Evolutionary conservation across 2,113 vertebrate species (phyloP).

Genomic region (Plecturocebus donacophilus): DNA sequence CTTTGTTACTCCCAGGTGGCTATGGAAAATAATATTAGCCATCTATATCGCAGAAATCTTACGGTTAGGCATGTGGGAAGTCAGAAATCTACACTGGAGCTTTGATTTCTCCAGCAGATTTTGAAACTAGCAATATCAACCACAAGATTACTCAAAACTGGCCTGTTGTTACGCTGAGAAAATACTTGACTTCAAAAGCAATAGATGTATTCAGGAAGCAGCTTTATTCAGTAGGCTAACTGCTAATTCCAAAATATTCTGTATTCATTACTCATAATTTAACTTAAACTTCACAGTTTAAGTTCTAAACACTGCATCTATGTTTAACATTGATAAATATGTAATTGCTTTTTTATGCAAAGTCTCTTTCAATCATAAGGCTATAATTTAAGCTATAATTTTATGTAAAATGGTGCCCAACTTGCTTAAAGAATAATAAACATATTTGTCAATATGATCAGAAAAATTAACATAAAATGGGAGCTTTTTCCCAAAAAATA

Average conservation of each 20-base stretch:
- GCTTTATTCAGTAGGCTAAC: conserved; percentile 3
- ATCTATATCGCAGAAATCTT: neutral
- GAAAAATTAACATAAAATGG: neutral
- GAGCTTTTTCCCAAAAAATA: neutral
- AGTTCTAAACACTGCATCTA: neutral
- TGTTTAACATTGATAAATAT: conserved; percentile 7
- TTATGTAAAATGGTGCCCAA: neutral
- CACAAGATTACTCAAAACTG: conserved; percentile 59
- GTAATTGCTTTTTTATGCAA: neutral
- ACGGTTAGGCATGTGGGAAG: neutral
- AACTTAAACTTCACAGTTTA: neutral
- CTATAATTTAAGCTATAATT: neutral
- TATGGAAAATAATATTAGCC: neutral
- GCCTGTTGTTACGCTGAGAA: neutral
- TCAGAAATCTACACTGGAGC: neutral
- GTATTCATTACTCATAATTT: conserved; percentile 10
- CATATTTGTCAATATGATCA: neutral
- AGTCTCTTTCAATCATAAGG: conserved; percentile 18
- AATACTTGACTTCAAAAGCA: neutral
- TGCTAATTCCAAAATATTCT: conserved; percentile 51
- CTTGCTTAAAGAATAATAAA: conserved; percentile 30
- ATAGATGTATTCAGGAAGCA: neutral
- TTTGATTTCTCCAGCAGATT: conserved; percentile 44
- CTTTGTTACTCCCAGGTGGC: neutral
- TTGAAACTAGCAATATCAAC: conserved; percentile 54